phyloP scores from a whole-genome alignment of 2,888 invertebrate genomes.

The Thumatha senex region DNA sequence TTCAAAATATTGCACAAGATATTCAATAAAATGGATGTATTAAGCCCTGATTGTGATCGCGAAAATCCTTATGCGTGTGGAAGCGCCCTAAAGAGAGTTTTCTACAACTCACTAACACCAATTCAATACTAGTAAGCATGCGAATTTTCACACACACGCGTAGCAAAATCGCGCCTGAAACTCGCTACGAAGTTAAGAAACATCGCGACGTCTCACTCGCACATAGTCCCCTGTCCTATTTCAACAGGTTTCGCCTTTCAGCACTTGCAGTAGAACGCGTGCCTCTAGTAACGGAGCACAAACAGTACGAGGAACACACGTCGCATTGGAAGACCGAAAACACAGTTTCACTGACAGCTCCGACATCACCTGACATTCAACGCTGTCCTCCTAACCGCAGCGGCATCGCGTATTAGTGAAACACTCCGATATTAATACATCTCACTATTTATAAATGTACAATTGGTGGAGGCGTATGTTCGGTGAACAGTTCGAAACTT shows the following conservation, averaged over 20 bases:
- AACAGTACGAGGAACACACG: slow-evolving; percentile 77
- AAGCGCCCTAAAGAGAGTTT: slow-evolving; percentile 78
- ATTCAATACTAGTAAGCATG: slow-evolving; percentile 68
- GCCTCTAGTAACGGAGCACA: slow-evolving; percentile 79
- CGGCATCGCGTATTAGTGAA: slow-evolving; percentile 59
- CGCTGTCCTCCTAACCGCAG: slow-evolving; percentile 59
- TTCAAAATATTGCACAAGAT: slow-evolving; percentile 29
- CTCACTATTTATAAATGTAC: slow-evolving; percentile 76
- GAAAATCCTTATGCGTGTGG: slow-evolving; percentile 69
- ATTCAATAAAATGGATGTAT: slow-evolving; percentile 56
- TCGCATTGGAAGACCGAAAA: slow-evolving; percentile 72
- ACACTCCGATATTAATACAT: slow-evolving; percentile 60
- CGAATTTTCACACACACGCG: slow-evolving; percentile 77
- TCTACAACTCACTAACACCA: slow-evolving; percentile 80
- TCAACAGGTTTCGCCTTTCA: slow-evolving; percentile 83
- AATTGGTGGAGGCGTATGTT: slow-evolving; percentile 62
- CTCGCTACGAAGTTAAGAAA: slow-evolving; percentile 47
- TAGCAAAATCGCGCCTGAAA: slow-evolving; percentile 71
- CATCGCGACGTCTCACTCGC: slow-evolving; percentile 54
- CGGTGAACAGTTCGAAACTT: slow-evolving; percentile 57
- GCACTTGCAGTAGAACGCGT: slow-evolving; percentile 77
- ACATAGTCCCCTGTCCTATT: slow-evolving; percentile 72
- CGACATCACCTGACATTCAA: slow-evolving; percentile 73
- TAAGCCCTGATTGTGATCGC: slow-evolving; percentile 51
- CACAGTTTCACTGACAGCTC: slow-evolving; percentile 79